Base-by-base conservation (phyloP, 1,140 invertebrate genomes). In the Drosophila tani region DNA sequence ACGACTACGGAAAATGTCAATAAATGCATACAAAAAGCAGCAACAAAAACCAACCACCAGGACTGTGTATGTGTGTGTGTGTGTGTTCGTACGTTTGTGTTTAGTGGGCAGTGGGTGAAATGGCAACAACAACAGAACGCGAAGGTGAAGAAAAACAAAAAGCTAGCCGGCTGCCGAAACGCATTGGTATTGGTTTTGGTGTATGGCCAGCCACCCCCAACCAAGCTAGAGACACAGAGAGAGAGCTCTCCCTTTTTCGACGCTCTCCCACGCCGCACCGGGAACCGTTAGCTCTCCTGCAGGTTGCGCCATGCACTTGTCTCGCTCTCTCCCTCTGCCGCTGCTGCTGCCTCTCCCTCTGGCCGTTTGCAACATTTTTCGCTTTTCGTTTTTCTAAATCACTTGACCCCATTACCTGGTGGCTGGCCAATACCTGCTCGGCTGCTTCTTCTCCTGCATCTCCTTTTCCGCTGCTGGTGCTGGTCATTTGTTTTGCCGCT, bases 371-470 rank as follows among this genome's bases (percentile, higher is more conserved):
- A 62, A 58, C 64, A 82, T 74, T 74, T 69, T 78, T 55, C 46
- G 38, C 32, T 64, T 75, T 57, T 79, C 51, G 32, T 85, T 82
- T 82, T 83, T 82, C 80, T 84, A 81, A 87, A 87, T 88, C 84
- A 88, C 84, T 87, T 87, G 84, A 87, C 84, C 84, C 84, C 84
- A 87, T 87, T 87, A 87, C 83, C 83, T 87, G 83, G 80, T 87
- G 81, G 81, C 83, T 82, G 75, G 58, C 76, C 75, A 70, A 78
- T 79, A 78, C 75, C 70, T 78, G 76, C 65, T 78, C 51, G 47
- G 35, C 51, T 43, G 64, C 45, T 40, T 51, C 66, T 19, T 35
- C 27, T 35, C 59, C 46, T 35, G 41, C 56, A 50, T 29, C 56
- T 50, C 35, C 45, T 62, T 40, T 40, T n/a, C 17, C 47, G 71